Base-by-base conservation (phyloP, 2,888 invertebrate species). In the Lamellibrachia columna region DNA sequence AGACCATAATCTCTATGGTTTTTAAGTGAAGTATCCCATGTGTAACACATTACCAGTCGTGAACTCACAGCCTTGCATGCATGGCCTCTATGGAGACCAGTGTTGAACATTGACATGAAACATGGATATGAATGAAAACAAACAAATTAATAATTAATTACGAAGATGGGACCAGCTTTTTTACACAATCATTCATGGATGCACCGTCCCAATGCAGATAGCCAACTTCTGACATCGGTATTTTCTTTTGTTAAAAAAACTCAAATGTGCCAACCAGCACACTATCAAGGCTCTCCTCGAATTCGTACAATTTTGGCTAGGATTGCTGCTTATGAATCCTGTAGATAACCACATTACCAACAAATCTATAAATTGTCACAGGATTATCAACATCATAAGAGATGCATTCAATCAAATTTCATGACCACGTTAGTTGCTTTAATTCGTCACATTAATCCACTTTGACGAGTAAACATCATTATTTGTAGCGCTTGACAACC, bases 321-420 rank as follows among this genome's bases (percentile, higher is more conserved):
- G 22, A 75, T 22, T 75, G 11, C 6, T n/a, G 75, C 75, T 75
- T 75, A 75, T 75, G 75, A 75, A 22, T 75, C 75, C 75, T 22
- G 11, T 22, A 75, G 75, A 75, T 75, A 75, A 75, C n/a, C 15
- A 75, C 75, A 22, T 75, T 75, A 75, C 75, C 22, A n/a, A 22
- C 75, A 75, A 75, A 75, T 75, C 75, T 15, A 75, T 75, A 11
- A 3, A 75, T 75, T 75, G 75, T 22, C 75, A 75, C 75, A 15
- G 22, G 75, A 75, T 75, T 75, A 75, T 75, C 75, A n/a, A 75
- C 75, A 75, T 75, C 75, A 75, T 75, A 75, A 75, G 15, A 75
- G 75, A 75, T 6, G 6, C 75, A 15, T 75, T 75, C 75, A 75
- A 75, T 75, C 22, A 75, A 22, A 75, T 75, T 75, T 75, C 75